Evolutionary conservation across 2,888 invertebrate species (phyloP).

Genomic region (Acheta domesticus): DNA sequence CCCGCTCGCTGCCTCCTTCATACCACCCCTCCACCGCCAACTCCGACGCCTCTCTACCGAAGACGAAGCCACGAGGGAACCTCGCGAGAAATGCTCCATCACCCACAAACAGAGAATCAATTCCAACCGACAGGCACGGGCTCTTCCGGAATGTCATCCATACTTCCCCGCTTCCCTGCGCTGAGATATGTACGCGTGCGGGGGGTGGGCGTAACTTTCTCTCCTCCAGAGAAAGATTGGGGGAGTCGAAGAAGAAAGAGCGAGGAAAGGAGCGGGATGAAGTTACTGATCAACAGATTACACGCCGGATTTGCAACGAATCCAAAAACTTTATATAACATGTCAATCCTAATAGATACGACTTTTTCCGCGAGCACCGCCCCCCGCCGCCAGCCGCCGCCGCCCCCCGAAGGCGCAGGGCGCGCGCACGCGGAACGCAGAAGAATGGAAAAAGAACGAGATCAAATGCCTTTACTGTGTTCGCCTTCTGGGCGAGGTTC

Average conservation of each 20-base stretch:
- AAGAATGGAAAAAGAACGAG: not conserved
- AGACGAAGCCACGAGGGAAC: not conserved
- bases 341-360: conserved; percentile 18
- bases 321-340: conserved; percentile 18
- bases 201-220: not conserved
- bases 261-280: not conserved
- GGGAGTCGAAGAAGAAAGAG: not conserved
- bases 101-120: conserved; percentile 9
- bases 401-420: not conserved
- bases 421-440: not conserved
- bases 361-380: not conserved
- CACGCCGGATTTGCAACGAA: conserved; percentile 18
- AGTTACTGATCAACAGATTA: conserved; percentile 18
- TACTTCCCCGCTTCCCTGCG: conserved; percentile 4
- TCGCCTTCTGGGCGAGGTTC: not conserved
- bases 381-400: not conserved
- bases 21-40: too few relatives aligned
- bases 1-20: too few relatives aligned
- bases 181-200: not conserved
- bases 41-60: too few relatives aligned
- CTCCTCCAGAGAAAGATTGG: not conserved
- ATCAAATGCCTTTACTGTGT: not conserved
- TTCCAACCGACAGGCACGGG: not conserved
- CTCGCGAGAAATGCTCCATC: conserved; percentile 9
- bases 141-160: not conserved